Evolutionary conservation across 2,888 invertebrate species (phyloP).

Genomic region (Flexamia atlantica): DNA sequence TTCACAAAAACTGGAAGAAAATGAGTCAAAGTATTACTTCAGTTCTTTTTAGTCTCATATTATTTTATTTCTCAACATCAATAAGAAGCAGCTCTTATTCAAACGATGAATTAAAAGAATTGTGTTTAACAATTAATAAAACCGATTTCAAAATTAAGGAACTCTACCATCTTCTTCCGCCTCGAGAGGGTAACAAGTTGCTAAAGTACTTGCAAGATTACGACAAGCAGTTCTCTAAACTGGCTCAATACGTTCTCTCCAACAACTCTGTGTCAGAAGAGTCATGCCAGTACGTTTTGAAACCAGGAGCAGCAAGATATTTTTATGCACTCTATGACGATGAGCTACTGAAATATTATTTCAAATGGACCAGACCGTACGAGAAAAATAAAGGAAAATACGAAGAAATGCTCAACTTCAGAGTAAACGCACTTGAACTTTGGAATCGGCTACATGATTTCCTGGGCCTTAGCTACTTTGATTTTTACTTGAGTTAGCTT

Average conservation of each 20-base stretch:
- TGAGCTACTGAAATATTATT: constrained; percentile 43
- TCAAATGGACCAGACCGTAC: constrained; percentile 40
- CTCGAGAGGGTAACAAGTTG: constrained; percentile 3
- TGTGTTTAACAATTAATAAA: constrained; percentile 34
- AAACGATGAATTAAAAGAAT: neutral
- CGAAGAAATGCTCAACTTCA: constrained; percentile 44
- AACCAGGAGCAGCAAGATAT: constrained; percentile 34
- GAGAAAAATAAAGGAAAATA: constrained; percentile 47
- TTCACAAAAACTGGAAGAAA: neutral
- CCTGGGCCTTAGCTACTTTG: constrained; percentile 17
- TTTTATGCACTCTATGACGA: constrained; percentile 46
- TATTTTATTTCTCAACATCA: neutral
- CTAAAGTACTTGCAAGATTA: constrained; percentile 11
- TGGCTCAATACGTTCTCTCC: constrained; percentile 3
- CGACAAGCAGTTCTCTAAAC: constrained; percentile 2
- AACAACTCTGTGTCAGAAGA: neutral
- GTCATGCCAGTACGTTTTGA: neutral
- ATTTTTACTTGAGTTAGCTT: constrained; percentile 35
- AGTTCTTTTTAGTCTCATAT: neutral
- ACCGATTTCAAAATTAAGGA: constrained; percentile 47
- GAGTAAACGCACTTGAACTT: constrained; percentile 21
- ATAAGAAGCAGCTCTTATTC: constrained; percentile 4
- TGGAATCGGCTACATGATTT: constrained; percentile 40
- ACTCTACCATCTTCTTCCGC: constrained; percentile 39
- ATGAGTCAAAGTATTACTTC: neutral